These are phyloP conservation scores for Aplochiton taeniatus DNA, from an alignment of 2,797 vertebrate genomes.

Conservation along the genomic window DNA sequence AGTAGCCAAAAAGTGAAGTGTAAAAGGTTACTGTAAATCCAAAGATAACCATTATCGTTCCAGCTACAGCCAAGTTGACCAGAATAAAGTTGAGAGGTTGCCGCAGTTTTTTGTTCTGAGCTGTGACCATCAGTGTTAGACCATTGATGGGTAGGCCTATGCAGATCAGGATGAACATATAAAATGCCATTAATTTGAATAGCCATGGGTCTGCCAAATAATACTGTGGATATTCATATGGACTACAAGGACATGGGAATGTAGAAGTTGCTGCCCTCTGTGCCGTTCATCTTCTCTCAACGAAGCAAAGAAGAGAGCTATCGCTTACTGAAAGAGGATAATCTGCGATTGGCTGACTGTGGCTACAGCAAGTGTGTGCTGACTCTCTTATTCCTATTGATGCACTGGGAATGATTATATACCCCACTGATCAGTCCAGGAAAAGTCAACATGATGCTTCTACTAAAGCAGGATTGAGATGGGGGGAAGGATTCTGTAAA, in stretches of 20 bases:
- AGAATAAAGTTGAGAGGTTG: constrained; percentile 83
- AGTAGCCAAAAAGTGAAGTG: constrained; percentile 74
- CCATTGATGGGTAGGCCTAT: constrained; percentile 78
- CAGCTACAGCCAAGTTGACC: constrained; percentile 81
- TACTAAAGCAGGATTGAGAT: too few relatives aligned
- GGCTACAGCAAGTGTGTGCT: too few relatives aligned
- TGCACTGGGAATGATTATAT: too few relatives aligned
- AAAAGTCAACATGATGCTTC: too few relatives aligned
- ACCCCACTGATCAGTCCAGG: too few relatives aligned
- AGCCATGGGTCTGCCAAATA: constrained; percentile 75
- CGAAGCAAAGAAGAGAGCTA: background rate
- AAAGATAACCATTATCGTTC: constrained; percentile 77
- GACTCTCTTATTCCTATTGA: too few relatives aligned
- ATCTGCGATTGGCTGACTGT: background rate
- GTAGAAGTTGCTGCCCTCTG: constrained; percentile 82
- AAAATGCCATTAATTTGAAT: constrained; percentile 67
- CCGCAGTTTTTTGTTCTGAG: constrained; percentile 82
- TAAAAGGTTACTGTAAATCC: constrained; percentile 82
- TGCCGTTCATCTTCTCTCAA: constrained; percentile 68
- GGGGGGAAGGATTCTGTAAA: too few relatives aligned
- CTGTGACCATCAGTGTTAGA: constrained; percentile 77
- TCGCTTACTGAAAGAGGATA: background rate
- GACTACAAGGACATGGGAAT: constrained; percentile 81
- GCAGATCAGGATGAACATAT: constrained; percentile 81
- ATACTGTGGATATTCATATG: constrained; percentile 77